Conservation (phyloP, 2,113 vertebrate species). For the Glaucidium brasilianum region DNA sequence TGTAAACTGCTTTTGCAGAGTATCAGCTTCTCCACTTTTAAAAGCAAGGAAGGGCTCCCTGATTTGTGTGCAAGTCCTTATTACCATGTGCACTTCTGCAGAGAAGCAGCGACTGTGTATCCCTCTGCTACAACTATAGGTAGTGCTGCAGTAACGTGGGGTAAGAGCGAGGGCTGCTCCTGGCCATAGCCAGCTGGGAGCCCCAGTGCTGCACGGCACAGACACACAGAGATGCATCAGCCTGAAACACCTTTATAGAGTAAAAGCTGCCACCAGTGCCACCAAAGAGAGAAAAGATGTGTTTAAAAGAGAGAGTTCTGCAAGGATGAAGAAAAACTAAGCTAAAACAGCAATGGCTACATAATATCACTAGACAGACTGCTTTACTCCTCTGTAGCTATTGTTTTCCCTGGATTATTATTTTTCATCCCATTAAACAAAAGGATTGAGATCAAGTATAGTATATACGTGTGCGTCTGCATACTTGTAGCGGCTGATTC, state of each 20-base stretch:
- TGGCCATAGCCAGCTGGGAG: neutral
- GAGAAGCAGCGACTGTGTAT: neutral
- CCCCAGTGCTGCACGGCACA: fast-evolving
- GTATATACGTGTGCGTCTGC: fast-evolving
- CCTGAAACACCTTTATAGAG: neutral
- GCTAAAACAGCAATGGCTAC: neutral
- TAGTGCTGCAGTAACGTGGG: fast-evolving
- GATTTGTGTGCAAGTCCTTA: neutral
- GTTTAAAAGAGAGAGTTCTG: neutral
- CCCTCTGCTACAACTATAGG: neutral
- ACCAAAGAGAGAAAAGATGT: neutral
- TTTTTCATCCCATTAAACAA: neutral
- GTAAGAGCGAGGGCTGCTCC: neutral
- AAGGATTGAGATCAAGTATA: neutral
- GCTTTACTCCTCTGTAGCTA: neutral
- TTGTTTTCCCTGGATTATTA: neutral
- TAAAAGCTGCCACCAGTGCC: neutral
- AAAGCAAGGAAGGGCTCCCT: neutral
- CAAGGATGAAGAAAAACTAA: neutral
- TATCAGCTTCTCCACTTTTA: neutral
- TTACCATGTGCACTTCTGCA: neutral
- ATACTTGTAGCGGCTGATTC: neutral
- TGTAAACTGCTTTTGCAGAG: neutral
- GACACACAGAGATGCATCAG: too few species aligned
- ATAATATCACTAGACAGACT: neutral